phyloP scores from a whole-genome alignment of 1,140 invertebrate species.

The Lysiphlebus fabarum region DNA sequence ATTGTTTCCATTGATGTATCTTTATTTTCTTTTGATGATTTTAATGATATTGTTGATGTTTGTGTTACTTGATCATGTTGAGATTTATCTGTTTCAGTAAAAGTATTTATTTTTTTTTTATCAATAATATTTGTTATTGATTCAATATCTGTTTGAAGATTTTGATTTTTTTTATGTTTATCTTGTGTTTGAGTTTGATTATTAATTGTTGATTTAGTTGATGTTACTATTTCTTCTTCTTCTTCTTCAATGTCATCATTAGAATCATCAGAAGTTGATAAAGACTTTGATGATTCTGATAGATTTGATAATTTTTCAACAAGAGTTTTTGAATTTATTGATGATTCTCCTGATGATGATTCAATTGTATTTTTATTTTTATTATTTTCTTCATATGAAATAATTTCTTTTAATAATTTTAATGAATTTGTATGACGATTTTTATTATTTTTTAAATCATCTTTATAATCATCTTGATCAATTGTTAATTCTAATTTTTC shows the following conservation, averaged over 20 bases:
- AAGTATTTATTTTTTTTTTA: neutral
- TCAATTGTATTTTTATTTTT: conserved; percentile 12
- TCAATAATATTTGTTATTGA: too few relatives aligned
- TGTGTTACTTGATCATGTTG: conserved; percentile 3
- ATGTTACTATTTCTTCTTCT: neutral
- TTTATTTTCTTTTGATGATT: neutral
- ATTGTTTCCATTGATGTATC: conserved; percentile 5
- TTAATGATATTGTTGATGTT: conserved; percentile 8
- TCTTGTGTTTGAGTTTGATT: neutral
- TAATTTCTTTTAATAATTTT: conserved; percentile 30
- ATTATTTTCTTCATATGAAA: conserved; percentile 20
- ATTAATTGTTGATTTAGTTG: neutral
- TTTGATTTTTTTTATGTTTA: neutral
- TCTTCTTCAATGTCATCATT: neutral
- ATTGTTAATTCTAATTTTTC: neutral
- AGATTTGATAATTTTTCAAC: conserved; percentile 23
- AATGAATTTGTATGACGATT: conserved; percentile 7
- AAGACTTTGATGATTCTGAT: conserved; percentile 8
- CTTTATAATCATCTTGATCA: conserved; percentile 1
- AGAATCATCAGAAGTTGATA: neutral
- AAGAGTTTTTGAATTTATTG: conserved; percentile 16
- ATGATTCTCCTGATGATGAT: neutral
- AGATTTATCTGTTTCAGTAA: conserved; percentile 14
- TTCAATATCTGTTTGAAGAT: conserved; percentile 1
- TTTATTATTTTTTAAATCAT: neutral